Evolutionary conservation across 2,797 vertebrate genomes (phyloP).

Genomic region (Sylvilagus floridanus): DNA sequence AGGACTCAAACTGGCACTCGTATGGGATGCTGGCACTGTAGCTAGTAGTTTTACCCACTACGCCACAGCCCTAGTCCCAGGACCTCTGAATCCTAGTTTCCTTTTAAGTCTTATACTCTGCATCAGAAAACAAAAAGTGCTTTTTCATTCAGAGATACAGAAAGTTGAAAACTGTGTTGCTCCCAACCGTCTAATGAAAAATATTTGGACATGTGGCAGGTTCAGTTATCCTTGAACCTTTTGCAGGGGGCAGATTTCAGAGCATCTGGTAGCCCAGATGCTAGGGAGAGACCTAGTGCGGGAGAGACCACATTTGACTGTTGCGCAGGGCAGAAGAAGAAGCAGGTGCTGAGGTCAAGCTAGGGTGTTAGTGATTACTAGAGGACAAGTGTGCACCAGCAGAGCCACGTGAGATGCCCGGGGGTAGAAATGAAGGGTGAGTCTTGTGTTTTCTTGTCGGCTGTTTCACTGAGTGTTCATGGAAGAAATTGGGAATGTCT

Average conservation of each 20-base stretch:
- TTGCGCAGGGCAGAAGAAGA: not conserved
- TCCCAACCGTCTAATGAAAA: not conserved
- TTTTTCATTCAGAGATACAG: not conserved
- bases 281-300: not conserved
- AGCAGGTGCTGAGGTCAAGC: not conserved
- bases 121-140: not conserved
- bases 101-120: not conserved
- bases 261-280: not conserved
- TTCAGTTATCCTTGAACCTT: not conserved
- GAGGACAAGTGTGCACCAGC: not conserved
- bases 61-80: not conserved
- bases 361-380: not conserved
- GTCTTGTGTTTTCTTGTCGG: not conserved
- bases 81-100: not conserved
- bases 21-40: too few species aligned
- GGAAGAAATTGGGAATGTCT: not conserved
- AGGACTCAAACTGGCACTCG: too few species aligned
- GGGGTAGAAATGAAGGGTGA: not conserved
- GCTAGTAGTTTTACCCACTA: too few species aligned
- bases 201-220: not conserved
- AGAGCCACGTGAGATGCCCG: not conserved
- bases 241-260: constrained; percentile 15
- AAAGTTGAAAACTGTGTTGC: not conserved
- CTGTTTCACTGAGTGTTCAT: not conserved
- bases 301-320: not conserved